Evolutionary conservation across 2,113 vertebrate genomes (phyloP), one percentile per base, ranked within the genome.

Genomic region (Martes martes): DNA sequence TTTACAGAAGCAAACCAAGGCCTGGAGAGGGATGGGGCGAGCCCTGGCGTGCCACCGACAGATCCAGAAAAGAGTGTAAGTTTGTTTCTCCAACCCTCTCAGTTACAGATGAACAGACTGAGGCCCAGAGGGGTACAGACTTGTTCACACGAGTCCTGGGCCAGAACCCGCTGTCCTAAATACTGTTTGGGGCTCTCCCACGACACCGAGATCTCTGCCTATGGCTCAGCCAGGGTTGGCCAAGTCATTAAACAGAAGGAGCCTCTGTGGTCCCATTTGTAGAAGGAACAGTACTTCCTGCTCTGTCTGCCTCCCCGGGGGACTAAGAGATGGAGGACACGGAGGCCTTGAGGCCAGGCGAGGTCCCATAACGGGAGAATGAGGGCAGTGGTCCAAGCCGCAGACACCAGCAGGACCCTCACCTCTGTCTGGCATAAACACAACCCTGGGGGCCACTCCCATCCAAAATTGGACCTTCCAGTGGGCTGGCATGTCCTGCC

Each of bases 1-100:
- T 98, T 97, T 97, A 97, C 96, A 96, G 96, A 97, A 80, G 71
- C 69, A 55, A 76, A 87, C 86, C 11, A 18, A 97, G 92, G 83
- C 88, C 95, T 14, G 63, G 33, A 80, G 69, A 92, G 86, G 10
- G 47, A 21, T 1, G 11, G 69, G 94, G 78, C 81, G 59, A 96
- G 98, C 92, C 88, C 45, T 15, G 3, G 97, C 88, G 8, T 95
- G 96, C 36, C 1, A 50, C 84, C 13, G 33, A 90, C 69, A n/a
- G 42, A 15, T 16, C 19, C 76, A 57, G 87, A 23, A 82, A 76
- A 82, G 67, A 65, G 50, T 5, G 11, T 19, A 33, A 88, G 19
- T 59, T 31, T 26, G 0, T 73, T 80, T 39, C 74, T 39, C 67
- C 76, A 63, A 6, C 23, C n/a, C 63, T 71, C 55, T 83, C 0